These are phyloP conservation scores for Campopleginae sp. DNA, from an alignment of 2,888 invertebrate species.

Conservation along the genomic window DNA sequence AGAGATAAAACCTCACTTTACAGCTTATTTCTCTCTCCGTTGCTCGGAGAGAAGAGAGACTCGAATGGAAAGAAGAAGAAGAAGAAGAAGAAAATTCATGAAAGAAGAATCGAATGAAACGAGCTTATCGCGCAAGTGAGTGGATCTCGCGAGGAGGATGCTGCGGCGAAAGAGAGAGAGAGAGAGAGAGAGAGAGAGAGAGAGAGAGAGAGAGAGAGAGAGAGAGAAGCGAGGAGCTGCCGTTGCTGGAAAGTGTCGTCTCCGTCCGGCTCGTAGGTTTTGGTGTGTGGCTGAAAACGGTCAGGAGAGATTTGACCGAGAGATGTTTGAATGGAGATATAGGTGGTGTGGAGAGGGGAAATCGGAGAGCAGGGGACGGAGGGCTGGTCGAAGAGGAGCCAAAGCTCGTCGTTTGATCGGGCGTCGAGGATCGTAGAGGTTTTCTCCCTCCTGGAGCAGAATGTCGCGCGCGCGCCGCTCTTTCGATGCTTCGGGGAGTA, in stretches of 20 bases:
- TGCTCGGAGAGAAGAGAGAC: background rate
- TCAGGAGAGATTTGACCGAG: conserved; percentile 53
- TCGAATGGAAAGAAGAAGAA: conserved; percentile 16
- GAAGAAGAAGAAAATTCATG: conserved; percentile 44
- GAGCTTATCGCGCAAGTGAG: conserved; percentile 63
- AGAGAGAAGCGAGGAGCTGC: conserved; percentile 54
- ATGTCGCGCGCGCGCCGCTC: conserved; percentile 71
- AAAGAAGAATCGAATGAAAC: conserved; percentile 66
- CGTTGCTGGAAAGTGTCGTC: conserved; percentile 66
- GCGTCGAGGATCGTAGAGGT: conserved; percentile 30
- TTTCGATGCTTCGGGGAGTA: conserved; percentile 81
- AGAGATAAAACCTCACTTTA: conserved; percentile 28
- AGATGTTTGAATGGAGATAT: conserved; percentile 83
- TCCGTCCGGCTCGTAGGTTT: conserved; percentile 26
- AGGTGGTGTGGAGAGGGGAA: conserved; percentile 70
- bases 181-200: conserved; percentile 28
- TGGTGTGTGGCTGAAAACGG: conserved; percentile 49
- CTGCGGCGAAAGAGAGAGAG: conserved; percentile 17
- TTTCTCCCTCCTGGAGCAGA: conserved; percentile 47
- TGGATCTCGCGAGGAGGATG: conserved; percentile 48
- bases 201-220: conserved; percentile 35
- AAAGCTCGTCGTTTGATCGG: conserved; percentile 9
- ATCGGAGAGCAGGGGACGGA: conserved; percentile 48
- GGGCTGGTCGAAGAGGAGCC: conserved; percentile 16
- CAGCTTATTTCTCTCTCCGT: conserved; percentile 1